A percentile compares a stretch with the other conserved stretches of the same genome.
Conservation (phyloP, 2,888 invertebrate genomes). For the Lathronympha strigana region DNA sequence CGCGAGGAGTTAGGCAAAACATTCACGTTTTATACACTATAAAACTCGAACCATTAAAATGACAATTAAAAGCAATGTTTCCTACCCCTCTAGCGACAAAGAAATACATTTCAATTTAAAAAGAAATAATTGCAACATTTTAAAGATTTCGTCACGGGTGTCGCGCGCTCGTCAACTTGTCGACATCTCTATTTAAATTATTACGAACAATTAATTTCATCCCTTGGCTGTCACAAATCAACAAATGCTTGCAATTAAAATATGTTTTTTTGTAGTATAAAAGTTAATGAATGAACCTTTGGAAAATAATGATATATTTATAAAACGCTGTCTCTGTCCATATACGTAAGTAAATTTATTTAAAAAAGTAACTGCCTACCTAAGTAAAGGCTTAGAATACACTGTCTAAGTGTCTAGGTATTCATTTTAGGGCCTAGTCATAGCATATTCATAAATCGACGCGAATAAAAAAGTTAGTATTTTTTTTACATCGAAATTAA, state of each 20-base stretch:
- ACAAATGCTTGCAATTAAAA: conserved; percentile 33
- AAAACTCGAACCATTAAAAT: background rate
- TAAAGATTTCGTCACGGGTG: conserved; percentile 22
- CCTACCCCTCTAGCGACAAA: background rate
- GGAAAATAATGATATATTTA: background rate
- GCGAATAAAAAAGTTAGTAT: no score
- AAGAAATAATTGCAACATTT: conserved; percentile 20
- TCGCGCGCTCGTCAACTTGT: conserved; percentile 31
- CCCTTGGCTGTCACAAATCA: conserved; percentile 31
- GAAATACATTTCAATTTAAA: conserved; percentile 1
- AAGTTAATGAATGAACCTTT: conserved; percentile 3
- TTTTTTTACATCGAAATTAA: no score
- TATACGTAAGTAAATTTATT: no score
- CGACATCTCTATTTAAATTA: conserved; percentile 1
- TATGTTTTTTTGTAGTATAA: background rate
- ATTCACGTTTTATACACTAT: no score
- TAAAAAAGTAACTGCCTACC: no score
- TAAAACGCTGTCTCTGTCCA: no score
- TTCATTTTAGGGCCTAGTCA: no score
- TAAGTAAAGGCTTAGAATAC: no score
- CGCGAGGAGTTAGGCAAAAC: no score
- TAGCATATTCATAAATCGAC: no score
- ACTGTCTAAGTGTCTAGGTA: no score
- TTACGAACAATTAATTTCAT: conserved; percentile 29
- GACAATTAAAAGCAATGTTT: background rate